Evolutionary conservation across 1,140 invertebrate species (phyloP).

Genomic region (Leptopilina boulardi): DNA sequence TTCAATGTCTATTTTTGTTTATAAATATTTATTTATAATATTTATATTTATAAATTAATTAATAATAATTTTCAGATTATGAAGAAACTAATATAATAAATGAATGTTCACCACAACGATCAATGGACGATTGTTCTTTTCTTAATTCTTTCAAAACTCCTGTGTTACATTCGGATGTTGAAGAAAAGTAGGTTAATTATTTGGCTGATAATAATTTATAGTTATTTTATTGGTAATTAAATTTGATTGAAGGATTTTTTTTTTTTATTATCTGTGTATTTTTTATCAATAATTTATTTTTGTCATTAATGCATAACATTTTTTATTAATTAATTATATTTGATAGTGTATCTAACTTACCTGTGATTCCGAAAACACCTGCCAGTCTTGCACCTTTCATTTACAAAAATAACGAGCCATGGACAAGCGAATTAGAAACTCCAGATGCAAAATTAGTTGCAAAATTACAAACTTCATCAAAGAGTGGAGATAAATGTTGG

Average conservation of each 20-base stretch:
- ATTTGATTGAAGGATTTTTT: not conserved
- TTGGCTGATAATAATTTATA: conserved; percentile 1
- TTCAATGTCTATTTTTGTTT: not conserved
- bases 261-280: too few relatives aligned
- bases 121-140: conserved; percentile 39
- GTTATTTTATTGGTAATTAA: not conserved
- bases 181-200: conserved; percentile 39
- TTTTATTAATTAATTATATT: not conserved
- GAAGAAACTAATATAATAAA: conserved; percentile 41
- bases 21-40: not conserved
- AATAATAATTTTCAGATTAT: conserved; percentile 53
- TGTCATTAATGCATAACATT: not conserved
- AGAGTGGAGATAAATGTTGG: conserved; percentile 12
- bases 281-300: not conserved
- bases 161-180: conserved; percentile 35
- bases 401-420: conserved; percentile 60
- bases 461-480: conserved; percentile 10
- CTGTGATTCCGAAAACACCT: conserved; percentile 62
- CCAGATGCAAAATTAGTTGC: conserved; percentile 50
- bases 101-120: conserved; percentile 1
- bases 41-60: not conserved
- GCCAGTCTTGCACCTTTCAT: conserved; percentile 63
- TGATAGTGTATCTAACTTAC: conserved; percentile 8
- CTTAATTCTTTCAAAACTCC: conserved; percentile 48
- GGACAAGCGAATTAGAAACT: conserved; percentile 69